Conservation (phyloP, 2,797 vertebrate species). For the Aselliscus stoliczkanus region DNA sequence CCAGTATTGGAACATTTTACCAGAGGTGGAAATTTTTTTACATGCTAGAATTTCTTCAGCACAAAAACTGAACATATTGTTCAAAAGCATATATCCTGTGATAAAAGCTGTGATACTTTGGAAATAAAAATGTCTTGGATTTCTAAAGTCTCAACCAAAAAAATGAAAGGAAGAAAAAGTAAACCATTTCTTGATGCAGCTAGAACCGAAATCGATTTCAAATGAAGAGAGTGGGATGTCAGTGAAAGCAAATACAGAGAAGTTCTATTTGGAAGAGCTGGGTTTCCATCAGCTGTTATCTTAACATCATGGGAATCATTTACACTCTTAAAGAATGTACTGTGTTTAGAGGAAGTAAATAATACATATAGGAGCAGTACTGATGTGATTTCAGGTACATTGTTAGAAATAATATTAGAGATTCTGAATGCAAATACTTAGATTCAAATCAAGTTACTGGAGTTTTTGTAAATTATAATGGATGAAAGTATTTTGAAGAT, state of each 20-base stretch:
- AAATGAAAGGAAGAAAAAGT: neutral
- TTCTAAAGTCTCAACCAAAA: neutral
- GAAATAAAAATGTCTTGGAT: neutral
- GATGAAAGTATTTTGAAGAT: neutral
- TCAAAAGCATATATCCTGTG: neutral
- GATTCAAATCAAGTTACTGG: neutral
- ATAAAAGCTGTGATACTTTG: neutral
- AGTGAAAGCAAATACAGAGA: neutral
- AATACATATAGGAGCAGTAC: neutral
- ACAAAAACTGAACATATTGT: neutral
- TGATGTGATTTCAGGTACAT: neutral
- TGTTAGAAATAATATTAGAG: neutral
- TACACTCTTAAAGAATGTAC: neutral
- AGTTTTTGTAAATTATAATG: neutral
- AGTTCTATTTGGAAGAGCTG: neutral
- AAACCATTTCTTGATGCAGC: neutral
- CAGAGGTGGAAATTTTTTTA: neutral
- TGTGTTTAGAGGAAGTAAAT: neutral
- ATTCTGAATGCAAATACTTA: neutral
- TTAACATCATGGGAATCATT: neutral
- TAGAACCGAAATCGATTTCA: neutral
- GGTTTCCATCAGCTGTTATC: neutral
- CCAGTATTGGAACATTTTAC: neutral
- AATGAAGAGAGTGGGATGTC: neutral
- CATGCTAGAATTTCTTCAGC: neutral